Base-by-base conservation (phyloP, 2,113 vertebrate genomes). In the Fregata magnificens region DNA sequence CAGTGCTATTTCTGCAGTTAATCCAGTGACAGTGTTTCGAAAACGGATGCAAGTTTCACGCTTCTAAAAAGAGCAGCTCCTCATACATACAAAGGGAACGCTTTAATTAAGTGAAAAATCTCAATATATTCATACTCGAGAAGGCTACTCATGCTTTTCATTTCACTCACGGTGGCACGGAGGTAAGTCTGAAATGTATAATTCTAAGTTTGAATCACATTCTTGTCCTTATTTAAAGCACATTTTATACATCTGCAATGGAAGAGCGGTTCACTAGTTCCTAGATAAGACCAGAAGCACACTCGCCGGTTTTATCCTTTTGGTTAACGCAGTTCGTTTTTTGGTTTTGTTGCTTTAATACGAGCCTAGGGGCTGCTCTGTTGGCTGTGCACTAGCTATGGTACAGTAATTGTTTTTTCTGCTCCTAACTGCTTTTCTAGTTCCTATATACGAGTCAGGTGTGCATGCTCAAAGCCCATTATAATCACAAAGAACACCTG, bases 101-200 rank as follows among this genome's bases (percentile, higher is more conserved):
- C 47, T 93, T 91, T 81, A 93, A 94, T 91, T 95, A 94, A 84
- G 40, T 9, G 61, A 78, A 87, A 94, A 94, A 62, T 55, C 79
- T 92, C 69, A 82, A 69, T 52, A 53, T 82, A 81, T 84, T 95
- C n/a, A 6, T 53, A 38, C n/a, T 90, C 5, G 9, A 93, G 71
- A 94, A 96, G 53, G 73, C 53, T 82, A 63, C 52, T 89, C 21
- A 28, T 65, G 19, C 50, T 82, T 94, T 95, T 86, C n/a, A 14
- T 86, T 94, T 83, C 82, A 74, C 40, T 82, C 53, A 70, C 8
- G 4, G 36, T 50, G 22, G 69, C 40, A 61, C 2, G n/a, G 42
- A 82, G 55, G 15, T 62, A 91, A 67, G 38, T 49, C 56, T 77
- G 61, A 86, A 86, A 85, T 38, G 61, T 13, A 6, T 29, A 66